Base-by-base conservation (phyloP, 2,113 vertebrate species). In the Solea solea region DNA sequence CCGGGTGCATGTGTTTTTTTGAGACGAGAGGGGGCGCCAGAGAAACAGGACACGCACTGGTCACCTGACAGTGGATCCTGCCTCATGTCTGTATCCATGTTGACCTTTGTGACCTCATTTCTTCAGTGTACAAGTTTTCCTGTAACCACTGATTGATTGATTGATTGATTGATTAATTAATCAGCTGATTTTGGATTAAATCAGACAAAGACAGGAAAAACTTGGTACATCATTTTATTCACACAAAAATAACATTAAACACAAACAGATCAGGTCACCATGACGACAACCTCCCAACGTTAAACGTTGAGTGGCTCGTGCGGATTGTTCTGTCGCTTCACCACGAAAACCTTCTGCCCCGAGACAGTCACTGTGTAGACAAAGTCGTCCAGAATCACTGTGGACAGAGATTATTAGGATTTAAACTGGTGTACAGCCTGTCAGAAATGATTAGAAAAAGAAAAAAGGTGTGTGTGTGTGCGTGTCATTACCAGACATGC, bases 311-410 rank as follows among this genome's bases (percentile, higher is more conserved):
- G 82, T 2, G 95, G 94, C 21, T 96, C 95, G 12, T 93, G 94
- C 55, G 93, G 93, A 70, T 92, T 94, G 88, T 96, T 95, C 75
- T 96, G 96, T 34, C 96, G 92, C 90, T 98, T 98, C 58, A 98
- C 95, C 86, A 97, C 95, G 53, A 97, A 98, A 8, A 98, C 94
- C 57, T 96, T 96, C 92, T 97, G 96, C 54, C 95, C 95, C 0
- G 96, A 97, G 65, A 96, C 89, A 0, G 96, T 98, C 68, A 96
- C 95, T 1, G 93, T 88, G 74, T 95, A 95, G 0, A 95, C 93
- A 52, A 96, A 96, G 61, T 98, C 96, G 59, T 96, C 96, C 41
- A 96, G 94, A 45, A 97, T 94, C 80, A 98, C 96, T 98, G 91
- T 54, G 79, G 71, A 75, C 13, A 73, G n/a, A 67, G 9, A 12